Evolutionary conservation across 2,113 vertebrate species (phyloP), one percentile per base, ranked within the genome.

Genomic region (Sitta europaea): DNA sequence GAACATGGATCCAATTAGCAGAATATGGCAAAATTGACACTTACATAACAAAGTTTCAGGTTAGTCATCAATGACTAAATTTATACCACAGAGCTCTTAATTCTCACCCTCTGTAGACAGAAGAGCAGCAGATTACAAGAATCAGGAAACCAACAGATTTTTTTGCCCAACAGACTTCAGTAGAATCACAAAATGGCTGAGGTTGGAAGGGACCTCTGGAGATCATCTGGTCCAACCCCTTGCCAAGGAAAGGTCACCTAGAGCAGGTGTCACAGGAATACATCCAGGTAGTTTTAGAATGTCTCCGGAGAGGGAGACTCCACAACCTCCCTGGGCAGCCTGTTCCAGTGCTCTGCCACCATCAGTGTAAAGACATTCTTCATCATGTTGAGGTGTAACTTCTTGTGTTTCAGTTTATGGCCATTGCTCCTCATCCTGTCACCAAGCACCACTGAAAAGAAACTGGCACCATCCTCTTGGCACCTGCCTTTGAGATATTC

Each of bases 61-160:
- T 80, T 81, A 92, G 79, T 94, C 92, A 95, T 74, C 83, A 2
- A 21, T 35, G 61, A 87, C 80, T 95, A 89, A 84, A 87, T 87
- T 91, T 95, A 87, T 36, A 85, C 20, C 62, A 81, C 25, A 53
- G 43, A 89, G 53, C 48, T 92, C 75, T 75, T 79, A 45, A 82
- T 82, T 92, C 72, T 88, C 72, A 86, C 22, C 35, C 35, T 88
- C 68, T 55, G 35, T 12, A 83, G 71, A 66, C 0, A 62, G 38
- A 83, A 71, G 24, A 83, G 59, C 42, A 86, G 59, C 15, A 74
- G 24, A 71, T 85, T 36, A 35, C 57, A 92, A 78, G 21, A 71
- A 55, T 70, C 58, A 73, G 14, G 73, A 74, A 85, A 43, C 22
- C 50, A 85, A 67, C 15, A 51, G 51, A 51, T 29, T 74, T 88